These are phyloP conservation scores for Mesitornis unicolor DNA, from an alignment of 2,113 vertebrate species.

Conservation along the genomic window DNA sequence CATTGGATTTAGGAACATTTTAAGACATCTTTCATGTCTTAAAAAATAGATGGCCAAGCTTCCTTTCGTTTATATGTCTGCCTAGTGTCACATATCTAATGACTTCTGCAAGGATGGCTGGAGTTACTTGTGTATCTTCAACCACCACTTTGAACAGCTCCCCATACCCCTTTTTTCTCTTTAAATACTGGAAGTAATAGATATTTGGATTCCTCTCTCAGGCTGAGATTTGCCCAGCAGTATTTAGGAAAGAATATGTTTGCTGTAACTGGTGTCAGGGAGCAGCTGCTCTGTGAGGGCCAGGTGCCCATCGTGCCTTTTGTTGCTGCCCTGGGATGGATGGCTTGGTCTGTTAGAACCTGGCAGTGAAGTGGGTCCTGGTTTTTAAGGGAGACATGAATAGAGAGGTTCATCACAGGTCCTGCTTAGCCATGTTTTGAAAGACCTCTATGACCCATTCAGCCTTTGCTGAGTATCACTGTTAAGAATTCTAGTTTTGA, in stretches of 20 bases:
- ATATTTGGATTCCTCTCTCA: background rate
- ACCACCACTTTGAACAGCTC: background rate
- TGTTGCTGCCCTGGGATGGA: background rate
- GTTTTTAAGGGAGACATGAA: background rate
- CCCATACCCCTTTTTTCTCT: background rate
- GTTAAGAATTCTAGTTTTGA: background rate
- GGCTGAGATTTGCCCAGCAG: background rate
- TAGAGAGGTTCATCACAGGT: background rate
- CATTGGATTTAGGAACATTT: background rate
- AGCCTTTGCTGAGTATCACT: background rate
- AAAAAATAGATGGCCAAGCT: fast-evolving
- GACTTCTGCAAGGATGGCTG: background rate
- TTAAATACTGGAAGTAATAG: background rate
- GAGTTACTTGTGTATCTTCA: background rate
- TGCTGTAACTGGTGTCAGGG: background rate
- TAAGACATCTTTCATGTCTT: background rate
- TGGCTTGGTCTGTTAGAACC: background rate
- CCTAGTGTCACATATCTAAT: background rate
- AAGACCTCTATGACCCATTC: background rate
- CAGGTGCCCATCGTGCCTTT: fast-evolving
- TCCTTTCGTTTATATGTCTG: background rate
- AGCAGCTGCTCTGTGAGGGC: background rate
- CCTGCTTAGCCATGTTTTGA: background rate
- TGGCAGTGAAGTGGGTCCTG: background rate
- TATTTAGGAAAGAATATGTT: background rate